A percentile compares a stretch with the other conserved stretches of the same genome.
These are phyloP conservation scores for Epinephelus fuscoguttatus DNA, from an alignment of 2,113 vertebrate genomes.

Conservation along the genomic window DNA sequence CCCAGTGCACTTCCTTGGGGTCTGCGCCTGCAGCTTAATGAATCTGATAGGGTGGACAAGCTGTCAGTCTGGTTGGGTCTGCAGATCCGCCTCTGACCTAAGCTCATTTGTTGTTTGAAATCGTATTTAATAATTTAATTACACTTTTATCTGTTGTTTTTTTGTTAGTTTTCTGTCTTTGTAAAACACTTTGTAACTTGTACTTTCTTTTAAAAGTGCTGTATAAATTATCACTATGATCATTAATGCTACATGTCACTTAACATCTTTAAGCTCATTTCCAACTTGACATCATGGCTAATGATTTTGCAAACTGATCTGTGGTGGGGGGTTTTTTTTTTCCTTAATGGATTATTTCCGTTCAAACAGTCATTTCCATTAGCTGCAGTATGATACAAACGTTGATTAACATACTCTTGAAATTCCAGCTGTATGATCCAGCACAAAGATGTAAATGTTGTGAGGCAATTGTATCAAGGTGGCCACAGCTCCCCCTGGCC, in stretches of 20 bases:
- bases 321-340: not conserved
- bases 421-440: too few relatives aligned
- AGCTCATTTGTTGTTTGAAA: not conserved
- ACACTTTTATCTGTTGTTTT: not conserved
- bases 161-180: not conserved
- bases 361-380: not conserved
- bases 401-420: too few relatives aligned
- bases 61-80: too few relatives aligned
- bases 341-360: not conserved
- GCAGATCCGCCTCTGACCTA: not conserved
- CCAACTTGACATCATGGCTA: not conserved
- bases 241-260: not conserved
- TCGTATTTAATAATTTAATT: not conserved
- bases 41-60: too few relatives aligned
- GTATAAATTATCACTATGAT: not conserved
- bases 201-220: not conserved
- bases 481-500: too few relatives aligned
- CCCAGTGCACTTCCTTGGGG: too few relatives aligned
- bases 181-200: not conserved
- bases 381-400: not conserved
- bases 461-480: not conserved
- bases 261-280: not conserved
- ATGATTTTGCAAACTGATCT: not conserved
- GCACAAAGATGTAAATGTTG: too few relatives aligned
- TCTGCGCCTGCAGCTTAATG: too few relatives aligned